Evolutionary conservation across 1,140 invertebrate genomes (phyloP).

Genomic region (Drosophila saltans): DNA sequence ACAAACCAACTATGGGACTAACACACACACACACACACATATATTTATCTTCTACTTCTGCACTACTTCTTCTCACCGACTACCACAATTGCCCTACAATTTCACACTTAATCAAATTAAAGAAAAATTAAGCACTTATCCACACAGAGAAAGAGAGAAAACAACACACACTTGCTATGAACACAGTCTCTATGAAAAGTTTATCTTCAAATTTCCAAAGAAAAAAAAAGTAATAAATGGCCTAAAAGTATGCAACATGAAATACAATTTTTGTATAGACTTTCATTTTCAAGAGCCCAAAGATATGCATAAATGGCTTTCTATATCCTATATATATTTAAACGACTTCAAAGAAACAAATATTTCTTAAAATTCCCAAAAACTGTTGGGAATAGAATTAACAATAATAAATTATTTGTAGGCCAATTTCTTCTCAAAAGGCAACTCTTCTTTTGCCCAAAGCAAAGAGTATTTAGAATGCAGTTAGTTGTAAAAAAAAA

Average conservation of each 20-base stretch:
- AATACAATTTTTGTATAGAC: slow-evolving; percentile 16
- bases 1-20: too few species aligned
- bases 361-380: too few species aligned
- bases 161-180: not conserved
- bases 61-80: not conserved
- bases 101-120: not conserved
- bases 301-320: not conserved
- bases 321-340: not conserved
- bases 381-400: too few species aligned
- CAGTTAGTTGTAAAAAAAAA: too few species aligned
- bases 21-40: not conserved
- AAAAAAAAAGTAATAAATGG: slow-evolving; percentile 1
- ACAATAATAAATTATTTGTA: too few species aligned
- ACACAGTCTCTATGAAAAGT: slow-evolving; percentile 5
- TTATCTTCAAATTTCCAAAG: not conserved
- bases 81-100: not conserved
- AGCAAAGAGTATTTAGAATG: too few species aligned
- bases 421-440: too few species aligned
- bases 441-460: too few species aligned
- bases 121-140: slow-evolving; percentile 5
- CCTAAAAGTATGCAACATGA: slow-evolving; percentile 40
- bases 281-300: not conserved
- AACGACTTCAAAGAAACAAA: not conserved
- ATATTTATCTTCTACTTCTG: not conserved
- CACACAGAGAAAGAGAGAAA: not conserved